Evolutionary conservation across 2,888 invertebrate genomes (phyloP), one percentile per base, ranked within the genome.

Genomic region (Oscheius sp.): DNA sequence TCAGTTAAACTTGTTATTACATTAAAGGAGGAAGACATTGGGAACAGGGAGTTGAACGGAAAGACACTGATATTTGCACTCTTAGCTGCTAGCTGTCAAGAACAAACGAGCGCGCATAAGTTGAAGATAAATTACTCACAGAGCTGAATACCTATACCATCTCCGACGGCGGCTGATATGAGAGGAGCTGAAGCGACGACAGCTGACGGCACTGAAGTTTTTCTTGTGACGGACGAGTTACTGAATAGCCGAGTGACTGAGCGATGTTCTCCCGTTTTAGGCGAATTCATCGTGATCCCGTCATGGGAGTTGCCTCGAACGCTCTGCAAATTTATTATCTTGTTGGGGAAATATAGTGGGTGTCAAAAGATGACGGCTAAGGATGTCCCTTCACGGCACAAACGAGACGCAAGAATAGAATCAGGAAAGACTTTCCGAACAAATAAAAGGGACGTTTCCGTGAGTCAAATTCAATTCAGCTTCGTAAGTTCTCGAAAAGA

Each of bases 101-200:
- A 61, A 61, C 61, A 61, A 21, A 43, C 61, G 45, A n/a, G 43
- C 61, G 43, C 59, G n/a, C 12, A 35, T 59, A 64, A 64, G 18
- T 49, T 12, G 18, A 23, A 64, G 29, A 52, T 49, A 66, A 46
- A 45, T 27, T 56, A 86, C 86, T 81, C 72, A 86, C 86, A 84
- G 49, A 86, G 71, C 58, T 84, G 82, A 7, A 70, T 73, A 27
- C 84, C 81, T 13, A 85, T 64, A 59, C 78, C 83, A 72, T 84
- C 85, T 13, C 83, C 85, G 46, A 85, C 83, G 1, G 85, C 80
- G 7, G 84, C 85, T 16, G 78, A 73, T 76, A 86, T 83, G 70
- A 86, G 72, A 9, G 86, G 84, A 16, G 84, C 81, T 16, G 83
- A 80, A 0, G 81, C 80, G 55, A 85, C 72, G 7, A 85, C 83